phyloP scores from a whole-genome alignment of 2,888 invertebrate species.

The Calliopum simillimum region DNA sequence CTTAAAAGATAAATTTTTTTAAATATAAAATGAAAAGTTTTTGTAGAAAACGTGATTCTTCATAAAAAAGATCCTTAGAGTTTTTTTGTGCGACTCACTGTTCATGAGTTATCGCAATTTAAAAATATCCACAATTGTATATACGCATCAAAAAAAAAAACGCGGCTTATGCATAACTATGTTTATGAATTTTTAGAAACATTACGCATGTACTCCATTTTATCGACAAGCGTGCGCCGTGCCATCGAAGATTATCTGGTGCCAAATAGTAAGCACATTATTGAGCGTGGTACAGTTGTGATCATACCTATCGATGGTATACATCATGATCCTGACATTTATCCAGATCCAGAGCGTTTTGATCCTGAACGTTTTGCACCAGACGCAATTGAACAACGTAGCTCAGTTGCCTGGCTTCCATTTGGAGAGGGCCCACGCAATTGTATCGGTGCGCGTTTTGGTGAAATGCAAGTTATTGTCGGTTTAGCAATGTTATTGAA shows the following conservation, averaged over 20 bases:
- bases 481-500: slow-evolving; percentile 55
- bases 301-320: slow-evolving; percentile 70
- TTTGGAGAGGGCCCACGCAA: slow-evolving; percentile 63
- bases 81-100: too few species aligned
- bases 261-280: slow-evolving; percentile 61
- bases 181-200: slow-evolving; percentile 66
- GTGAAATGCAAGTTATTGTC: slow-evolving; percentile 60
- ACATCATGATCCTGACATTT: slow-evolving; percentile 67
- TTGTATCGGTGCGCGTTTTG: slow-evolving; percentile 65
- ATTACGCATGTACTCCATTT: slow-evolving; percentile 68
- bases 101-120: too few species aligned
- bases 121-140: too few species aligned
- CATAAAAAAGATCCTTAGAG: too few species aligned
- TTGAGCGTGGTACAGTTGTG: slow-evolving; percentile 69
- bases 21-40: too few species aligned
- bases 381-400: slow-evolving; percentile 55
- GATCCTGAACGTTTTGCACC: slow-evolving; percentile 67
- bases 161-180: too few species aligned
- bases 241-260: slow-evolving; percentile 61
- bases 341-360: slow-evolving; percentile 66
- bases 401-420: slow-evolving; percentile 56
- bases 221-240: slow-evolving; percentile 60
- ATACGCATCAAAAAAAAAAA: too few species aligned
- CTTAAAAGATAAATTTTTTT: too few species aligned
- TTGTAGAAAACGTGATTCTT: too few species aligned